phyloP scores from a whole-genome alignment of 2,888 invertebrate species.

The Xestia ashworthii region DNA sequence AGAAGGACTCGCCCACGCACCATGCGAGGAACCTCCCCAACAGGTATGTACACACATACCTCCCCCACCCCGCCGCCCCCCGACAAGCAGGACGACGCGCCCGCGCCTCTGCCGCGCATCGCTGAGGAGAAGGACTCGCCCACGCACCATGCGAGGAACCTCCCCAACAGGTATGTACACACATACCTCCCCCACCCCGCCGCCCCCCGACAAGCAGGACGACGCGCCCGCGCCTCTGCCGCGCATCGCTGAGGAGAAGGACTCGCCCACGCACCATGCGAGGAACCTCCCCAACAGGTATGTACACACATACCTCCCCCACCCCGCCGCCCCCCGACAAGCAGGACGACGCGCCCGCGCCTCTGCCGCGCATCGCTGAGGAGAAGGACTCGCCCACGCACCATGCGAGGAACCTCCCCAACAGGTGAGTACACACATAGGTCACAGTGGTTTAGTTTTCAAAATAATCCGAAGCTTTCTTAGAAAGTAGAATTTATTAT shows the following conservation, averaged over 20 bases:
- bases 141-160: constrained; percentile 89
- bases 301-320: too few species aligned
- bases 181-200: constrained; percentile 83
- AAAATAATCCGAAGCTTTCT: too few species aligned
- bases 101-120: constrained; percentile 93
- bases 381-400: constrained; percentile 96
- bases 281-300: constrained; percentile 80
- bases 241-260: constrained; percentile 96
- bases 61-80: constrained; percentile 84
- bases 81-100: constrained; percentile 82
- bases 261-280: constrained; percentile 93
- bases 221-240: constrained; percentile 92
- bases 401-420: constrained; percentile 78
- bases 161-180: constrained; percentile 83
- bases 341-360: constrained; percentile 85
- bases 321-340: constrained; percentile 84
- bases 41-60: constrained; percentile 76
- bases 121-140: constrained; percentile 97
- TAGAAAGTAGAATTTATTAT: too few species aligned
- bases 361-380: constrained; percentile 96
- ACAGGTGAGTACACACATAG: constrained; percentile 78
- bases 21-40: constrained; percentile 79
- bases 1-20: constrained; percentile 95
- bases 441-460: too few species aligned
- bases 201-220: constrained; percentile 82